Evolutionary conservation across 1,140 invertebrate genomes (phyloP).

Genomic region (Drosophila ohnishii): DNA sequence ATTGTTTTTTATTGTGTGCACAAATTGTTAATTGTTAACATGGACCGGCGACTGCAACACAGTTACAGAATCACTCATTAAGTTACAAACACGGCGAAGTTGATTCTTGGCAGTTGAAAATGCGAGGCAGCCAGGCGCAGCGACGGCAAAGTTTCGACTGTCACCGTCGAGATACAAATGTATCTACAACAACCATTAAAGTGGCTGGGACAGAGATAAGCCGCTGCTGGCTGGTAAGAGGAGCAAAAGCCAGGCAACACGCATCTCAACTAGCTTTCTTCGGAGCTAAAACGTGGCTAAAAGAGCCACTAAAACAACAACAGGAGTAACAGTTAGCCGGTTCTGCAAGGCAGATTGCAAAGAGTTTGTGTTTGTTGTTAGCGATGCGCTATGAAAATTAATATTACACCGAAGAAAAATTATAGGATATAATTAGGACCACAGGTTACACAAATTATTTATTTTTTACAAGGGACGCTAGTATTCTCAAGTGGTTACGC

Average conservation of each 20-base stretch:
- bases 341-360: conserved; percentile 67
- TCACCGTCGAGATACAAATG: conserved; percentile 68
- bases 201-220: conserved; percentile 38
- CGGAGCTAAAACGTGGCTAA: conserved; percentile 19
- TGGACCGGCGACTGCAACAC: conserved; percentile 16
- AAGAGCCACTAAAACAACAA: conserved; percentile 37
- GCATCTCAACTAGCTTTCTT: conserved; percentile 43
- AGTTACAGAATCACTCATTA: conserved; percentile 43
- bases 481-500: no score
- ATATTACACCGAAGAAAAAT: conserved; percentile 19
- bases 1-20: conserved; percentile 47
- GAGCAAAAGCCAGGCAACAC: conserved; percentile 46
- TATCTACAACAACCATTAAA: conserved; percentile 52
- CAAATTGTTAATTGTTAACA: conserved; percentile 53
- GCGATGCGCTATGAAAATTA: conserved; percentile 61
- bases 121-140: conserved; percentile 45
- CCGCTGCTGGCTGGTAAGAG: conserved; percentile 19
- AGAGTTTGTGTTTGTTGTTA: conserved; percentile 34
- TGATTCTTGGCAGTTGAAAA: conserved; percentile 30
- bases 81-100: conserved; percentile 31
- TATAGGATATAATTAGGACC: no score
- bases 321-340: conserved; percentile 67
- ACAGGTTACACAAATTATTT: background rate
- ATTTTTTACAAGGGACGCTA: background rate
- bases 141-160: conserved; percentile 57